Base-by-base conservation (phyloP, 2,888 invertebrate genomes). In the Mythimna pallens region DNA sequence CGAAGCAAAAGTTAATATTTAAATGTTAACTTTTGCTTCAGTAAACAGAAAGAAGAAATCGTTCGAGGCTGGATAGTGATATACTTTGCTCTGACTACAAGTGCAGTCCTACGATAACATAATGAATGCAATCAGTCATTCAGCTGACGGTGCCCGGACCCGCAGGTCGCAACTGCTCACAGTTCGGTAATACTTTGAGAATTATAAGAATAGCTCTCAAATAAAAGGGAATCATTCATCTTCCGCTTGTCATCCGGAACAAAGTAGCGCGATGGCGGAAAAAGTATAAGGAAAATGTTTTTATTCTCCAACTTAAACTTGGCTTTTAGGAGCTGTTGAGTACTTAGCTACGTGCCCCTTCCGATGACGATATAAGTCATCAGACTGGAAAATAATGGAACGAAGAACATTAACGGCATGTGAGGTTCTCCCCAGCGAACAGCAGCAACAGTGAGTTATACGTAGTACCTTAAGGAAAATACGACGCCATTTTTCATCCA, bases 401-500 rank as follows among this genome's bases (percentile, higher is more conserved):
- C 50, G n/a, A 73, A 59, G 34, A 12, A n/a, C n/a, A 17, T 20
- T 34, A 54, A 25, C 36, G 65, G 58, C 47, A 54, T 61, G 67
- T 20, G 54, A 61, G 54, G 22, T 50, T 36, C 43, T 40, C 30
- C 34, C 12, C 34, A 14, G 50, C 30, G 25, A 65, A 59, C 54
- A 17, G 17, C 59, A 63, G 25, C 47, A 57, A 67, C 6, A 67
- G 6, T 55, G 59, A 65, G 55, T 59, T 66, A 66, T 50, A 78
- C 54, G 55, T 74, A 30, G 47, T 70, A 59, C 20, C 30, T 25
- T 30, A 74, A 70, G 55, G n/a, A 61, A 76, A 68, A 79, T 62
- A 34, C 36, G 10, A 22, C 55, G 61, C 62, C 61, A 77, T 84
- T 73, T 70, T 65, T 88, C 77, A 86, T 83, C 68, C 74, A 65